Conservation (phyloP, 2,113 vertebrate genomes). For the Leuciscus idus region DNA sequence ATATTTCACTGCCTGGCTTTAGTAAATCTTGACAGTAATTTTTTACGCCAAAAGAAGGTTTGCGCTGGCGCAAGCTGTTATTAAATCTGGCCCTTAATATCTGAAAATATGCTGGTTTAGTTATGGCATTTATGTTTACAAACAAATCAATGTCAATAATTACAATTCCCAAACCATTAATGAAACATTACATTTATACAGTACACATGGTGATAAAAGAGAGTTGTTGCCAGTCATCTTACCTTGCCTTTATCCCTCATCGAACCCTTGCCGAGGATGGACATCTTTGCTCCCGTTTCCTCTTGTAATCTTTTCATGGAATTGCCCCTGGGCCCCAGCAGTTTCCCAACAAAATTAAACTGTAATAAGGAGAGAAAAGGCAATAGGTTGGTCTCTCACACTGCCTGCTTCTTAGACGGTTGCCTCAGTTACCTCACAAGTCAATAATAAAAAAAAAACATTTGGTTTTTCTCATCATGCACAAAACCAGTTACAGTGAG, state of each 20-base stretch:
- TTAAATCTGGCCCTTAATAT: not conserved
- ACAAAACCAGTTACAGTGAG: conserved; percentile 24
- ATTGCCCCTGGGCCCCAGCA: conserved; percentile 98
- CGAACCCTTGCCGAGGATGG: conserved; percentile 98
- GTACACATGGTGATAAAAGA: not conserved
- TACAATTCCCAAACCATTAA: not conserved
- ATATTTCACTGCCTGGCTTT: too few species aligned
- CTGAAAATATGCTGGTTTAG: not conserved
- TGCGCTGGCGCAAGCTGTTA: too few species aligned
- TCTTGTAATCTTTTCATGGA: conserved; percentile 99
- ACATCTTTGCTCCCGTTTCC: conserved; percentile 99
- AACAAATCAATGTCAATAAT: not conserved
- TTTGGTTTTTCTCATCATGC: conserved; percentile 31
- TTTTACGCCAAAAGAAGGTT: too few species aligned
- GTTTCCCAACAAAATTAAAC: conserved; percentile 99
- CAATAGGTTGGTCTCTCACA: conserved; percentile 48
- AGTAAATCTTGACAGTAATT: too few species aligned
- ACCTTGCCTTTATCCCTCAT: conserved; percentile 99
- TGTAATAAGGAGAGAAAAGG: conserved; percentile 71
- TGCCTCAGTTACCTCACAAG: conserved; percentile 48
- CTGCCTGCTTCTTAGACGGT: conserved; percentile 35
- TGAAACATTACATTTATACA: not conserved
- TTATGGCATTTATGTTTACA: not conserved
- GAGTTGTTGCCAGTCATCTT: conserved; percentile 55
- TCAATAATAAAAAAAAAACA: conserved; percentile 46